Evolutionary conservation across 2,888 invertebrate species (phyloP).

Genomic region (Diadegma fenestrale): DNA sequence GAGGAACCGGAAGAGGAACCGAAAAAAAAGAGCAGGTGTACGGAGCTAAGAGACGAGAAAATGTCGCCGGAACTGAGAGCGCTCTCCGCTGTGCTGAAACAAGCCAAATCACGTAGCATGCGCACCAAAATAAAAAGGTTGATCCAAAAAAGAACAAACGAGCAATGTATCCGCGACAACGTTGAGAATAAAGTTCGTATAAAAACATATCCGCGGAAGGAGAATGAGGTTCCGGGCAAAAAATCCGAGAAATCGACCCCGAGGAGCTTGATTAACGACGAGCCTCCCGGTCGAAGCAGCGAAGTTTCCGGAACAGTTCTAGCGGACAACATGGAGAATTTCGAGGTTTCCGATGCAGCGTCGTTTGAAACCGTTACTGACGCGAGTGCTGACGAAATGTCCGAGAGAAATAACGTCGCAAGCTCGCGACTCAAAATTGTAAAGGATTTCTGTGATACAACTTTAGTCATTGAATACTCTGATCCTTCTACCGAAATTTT

Average conservation of each 20-base stretch:
- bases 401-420: not conserved
- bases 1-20: not conserved
- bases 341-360: not conserved
- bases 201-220: conserved; percentile 2
- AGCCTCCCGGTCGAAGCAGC: not conserved
- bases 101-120: conserved; percentile 39
- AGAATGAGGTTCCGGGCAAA: not conserved
- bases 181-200: not conserved
- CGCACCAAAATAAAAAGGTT: conserved; percentile 41
- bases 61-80: conserved; percentile 39
- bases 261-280: not conserved
- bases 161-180: not conserved
- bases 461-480: conserved; percentile 31
- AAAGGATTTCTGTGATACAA: conserved; percentile 8
- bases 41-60: too few relatives aligned
- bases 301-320: not conserved
- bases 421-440: not conserved
- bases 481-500: conserved; percentile 40
- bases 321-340: not conserved
- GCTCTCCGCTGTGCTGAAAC: conserved; percentile 29
- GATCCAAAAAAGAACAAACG: conserved; percentile 29
- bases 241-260: not conserved
- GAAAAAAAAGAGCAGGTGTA: too few relatives aligned
- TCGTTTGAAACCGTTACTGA: conserved; percentile 25
- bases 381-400: not conserved